phyloP scores from a whole-genome alignment of 2,888 invertebrate species.

The Mesorhabditis spiculigera region DNA sequence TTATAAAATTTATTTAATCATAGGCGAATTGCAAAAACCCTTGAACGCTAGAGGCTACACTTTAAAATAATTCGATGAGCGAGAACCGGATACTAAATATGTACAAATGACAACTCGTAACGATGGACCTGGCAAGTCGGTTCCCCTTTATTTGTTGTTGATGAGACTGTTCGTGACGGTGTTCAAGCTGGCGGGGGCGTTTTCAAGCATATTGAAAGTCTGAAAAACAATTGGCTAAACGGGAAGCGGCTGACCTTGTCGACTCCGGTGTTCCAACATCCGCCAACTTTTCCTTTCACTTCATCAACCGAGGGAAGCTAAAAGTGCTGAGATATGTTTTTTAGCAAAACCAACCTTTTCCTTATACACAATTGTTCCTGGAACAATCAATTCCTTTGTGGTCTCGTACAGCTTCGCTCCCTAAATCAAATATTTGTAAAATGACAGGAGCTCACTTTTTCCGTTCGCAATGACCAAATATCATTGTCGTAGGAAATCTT shows the following conservation, averaged over 20 bases:
- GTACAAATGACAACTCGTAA: neutral
- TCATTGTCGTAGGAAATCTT: conserved; percentile 52
- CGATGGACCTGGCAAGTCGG: no score
- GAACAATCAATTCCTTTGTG: conserved; percentile 49
- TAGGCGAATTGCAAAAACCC: no score
- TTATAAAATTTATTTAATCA: neutral
- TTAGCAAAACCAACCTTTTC: conserved; percentile 33
- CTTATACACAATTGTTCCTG: conserved; percentile 51
- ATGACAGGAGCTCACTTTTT: conserved; percentile 21
- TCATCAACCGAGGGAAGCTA: conserved; percentile 46
- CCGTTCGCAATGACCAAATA: conserved; percentile 49
- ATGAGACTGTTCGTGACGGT: conserved; percentile 44
- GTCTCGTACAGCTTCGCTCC: conserved; percentile 44
- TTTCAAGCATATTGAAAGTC: conserved; percentile 41
- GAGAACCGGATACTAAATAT: neutral
- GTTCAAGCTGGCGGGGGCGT: conserved; percentile 43
- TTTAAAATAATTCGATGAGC: no score
- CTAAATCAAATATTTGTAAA: conserved; percentile 13
- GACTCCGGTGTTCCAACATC: conserved; percentile 47
- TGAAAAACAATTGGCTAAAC: conserved; percentile 15
- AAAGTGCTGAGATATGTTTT: conserved; percentile 15
- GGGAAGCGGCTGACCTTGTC: conserved; percentile 26
- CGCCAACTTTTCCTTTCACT: conserved; percentile 42
- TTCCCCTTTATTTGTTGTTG: conserved; percentile 32
- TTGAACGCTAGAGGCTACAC: no score